Percentiles rank a stretch among this genome's conserved stretches.
Evolutionary conservation across 2,888 invertebrate species (phyloP).

Genomic region (Chymomyza procnemis): DNA sequence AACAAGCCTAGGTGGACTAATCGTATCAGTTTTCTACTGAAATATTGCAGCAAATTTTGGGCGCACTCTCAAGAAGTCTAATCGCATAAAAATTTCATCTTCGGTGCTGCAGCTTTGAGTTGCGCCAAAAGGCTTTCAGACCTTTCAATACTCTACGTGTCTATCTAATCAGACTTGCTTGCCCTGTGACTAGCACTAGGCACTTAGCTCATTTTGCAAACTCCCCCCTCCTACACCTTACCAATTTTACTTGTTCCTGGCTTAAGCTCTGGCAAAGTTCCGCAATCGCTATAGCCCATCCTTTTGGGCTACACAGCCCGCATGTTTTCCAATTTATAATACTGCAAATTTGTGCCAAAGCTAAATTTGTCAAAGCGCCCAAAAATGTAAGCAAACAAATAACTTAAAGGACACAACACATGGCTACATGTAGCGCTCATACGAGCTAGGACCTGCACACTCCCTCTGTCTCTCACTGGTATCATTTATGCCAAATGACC

Average conservation of each 20-base stretch:
- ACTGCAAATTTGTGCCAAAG: conserved; percentile 49
- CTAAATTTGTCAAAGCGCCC: conserved; percentile 63
- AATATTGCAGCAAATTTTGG: no score
- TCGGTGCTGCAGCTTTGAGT: not conserved
- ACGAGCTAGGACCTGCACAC: not conserved
- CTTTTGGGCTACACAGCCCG: conserved; percentile 33
- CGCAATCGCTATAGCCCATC: conserved; percentile 21
- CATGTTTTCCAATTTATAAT: conserved; percentile 50
- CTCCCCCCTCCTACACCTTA: not conserved
- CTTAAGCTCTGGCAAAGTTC: conserved; percentile 25
- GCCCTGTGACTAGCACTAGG: not conserved
- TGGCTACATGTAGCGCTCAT: not conserved
- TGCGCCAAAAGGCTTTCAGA: not conserved
- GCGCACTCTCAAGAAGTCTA: no score
- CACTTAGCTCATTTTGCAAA: not conserved
- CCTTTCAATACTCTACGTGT: not conserved
- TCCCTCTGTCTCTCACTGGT: conserved; percentile 11
- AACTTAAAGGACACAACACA: conserved; percentile 48
- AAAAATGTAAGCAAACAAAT: conserved; percentile 52
- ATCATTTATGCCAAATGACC: conserved; percentile 73
- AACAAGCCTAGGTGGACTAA: no score
- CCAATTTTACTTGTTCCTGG: not conserved
- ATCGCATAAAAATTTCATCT: no score
- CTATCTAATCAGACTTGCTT: not conserved
- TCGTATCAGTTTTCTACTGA: no score